phyloP scores from a whole-genome alignment of 2,797 vertebrate genomes.

The Neomorphus geoffroyi region DNA sequence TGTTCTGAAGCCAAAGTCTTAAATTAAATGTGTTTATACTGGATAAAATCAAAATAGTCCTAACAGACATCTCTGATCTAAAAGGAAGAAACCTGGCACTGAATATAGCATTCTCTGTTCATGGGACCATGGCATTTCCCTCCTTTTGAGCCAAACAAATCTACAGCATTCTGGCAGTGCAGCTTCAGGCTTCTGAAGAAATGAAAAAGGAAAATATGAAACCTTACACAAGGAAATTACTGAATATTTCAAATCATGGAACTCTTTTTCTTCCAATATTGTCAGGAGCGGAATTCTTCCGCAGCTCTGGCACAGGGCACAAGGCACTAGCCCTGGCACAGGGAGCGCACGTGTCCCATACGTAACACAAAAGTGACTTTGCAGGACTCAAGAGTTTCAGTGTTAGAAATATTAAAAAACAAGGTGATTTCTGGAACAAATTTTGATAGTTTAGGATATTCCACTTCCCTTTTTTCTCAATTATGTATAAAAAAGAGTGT shows the following conservation, averaged over 20 bases:
- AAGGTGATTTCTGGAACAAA: not conserved
- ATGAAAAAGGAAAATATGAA: not conserved
- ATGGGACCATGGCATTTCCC: not conserved
- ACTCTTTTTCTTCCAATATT: not conserved
- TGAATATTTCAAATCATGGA: not conserved
- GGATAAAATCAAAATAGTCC: not conserved
- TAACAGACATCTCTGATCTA: not conserved
- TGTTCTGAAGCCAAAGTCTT: not conserved
- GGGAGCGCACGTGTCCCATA: rapidly evolving
- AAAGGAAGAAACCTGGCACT: not conserved
- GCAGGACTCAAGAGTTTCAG: not conserved
- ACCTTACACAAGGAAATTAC: not conserved
- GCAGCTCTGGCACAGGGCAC: not conserved
- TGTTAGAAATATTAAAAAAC: not conserved
- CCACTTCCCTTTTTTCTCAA: not conserved
- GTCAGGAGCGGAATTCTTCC: not conserved
- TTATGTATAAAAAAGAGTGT: not conserved
- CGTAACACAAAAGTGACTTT: not conserved
- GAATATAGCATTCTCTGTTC: not conserved
- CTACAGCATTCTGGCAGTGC: not conserved
- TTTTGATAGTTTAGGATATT: not conserved
- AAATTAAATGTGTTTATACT: not conserved
- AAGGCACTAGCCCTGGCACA: not conserved
- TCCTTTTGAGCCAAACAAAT: not conserved
- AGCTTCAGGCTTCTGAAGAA: not conserved